Percentiles rank a stretch among this genome's conserved stretches.
phyloP scores from a whole-genome alignment of 2,113 vertebrate genomes.

The Psophia crepitans region DNA sequence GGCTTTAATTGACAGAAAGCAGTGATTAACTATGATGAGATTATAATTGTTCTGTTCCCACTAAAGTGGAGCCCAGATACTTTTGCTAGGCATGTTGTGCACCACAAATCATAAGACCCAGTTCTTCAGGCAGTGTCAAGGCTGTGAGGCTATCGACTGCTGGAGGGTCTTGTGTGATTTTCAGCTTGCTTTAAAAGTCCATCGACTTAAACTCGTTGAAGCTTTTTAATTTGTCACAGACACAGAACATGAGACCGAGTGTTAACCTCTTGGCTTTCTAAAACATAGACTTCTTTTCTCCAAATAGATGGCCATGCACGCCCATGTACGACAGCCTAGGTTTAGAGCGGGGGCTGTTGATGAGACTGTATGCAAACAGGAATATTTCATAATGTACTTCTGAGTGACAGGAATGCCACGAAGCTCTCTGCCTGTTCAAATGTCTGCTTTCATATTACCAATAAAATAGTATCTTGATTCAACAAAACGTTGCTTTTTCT shows the following conservation, averaged over 20 bases:
- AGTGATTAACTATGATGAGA: background rate
- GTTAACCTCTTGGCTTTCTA: background rate
- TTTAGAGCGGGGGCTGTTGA: background rate
- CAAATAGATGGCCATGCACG: background rate
- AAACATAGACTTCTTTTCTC: background rate
- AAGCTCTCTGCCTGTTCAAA: background rate
- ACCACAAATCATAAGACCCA: background rate
- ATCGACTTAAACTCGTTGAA: background rate
- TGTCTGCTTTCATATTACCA: background rate
- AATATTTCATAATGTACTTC: background rate
- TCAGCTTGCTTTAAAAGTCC: background rate
- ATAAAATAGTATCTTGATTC: background rate
- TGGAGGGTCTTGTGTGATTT: background rate
- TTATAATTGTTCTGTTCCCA: background rate
- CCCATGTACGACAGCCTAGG: too few relatives aligned
- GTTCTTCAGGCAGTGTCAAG: background rate
- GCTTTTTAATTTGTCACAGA: background rate
- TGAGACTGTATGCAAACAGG: background rate
- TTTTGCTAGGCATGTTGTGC: background rate
- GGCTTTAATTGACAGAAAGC: background rate
- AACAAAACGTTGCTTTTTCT: background rate
- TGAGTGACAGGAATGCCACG: background rate
- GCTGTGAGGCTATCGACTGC: background rate
- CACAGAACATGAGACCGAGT: background rate
- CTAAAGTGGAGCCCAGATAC: background rate